Evolutionary conservation across 2,888 invertebrate genomes (phyloP), one percentile per base, ranked within the genome.

Genomic region (Lasioglossum villosulum): DNA sequence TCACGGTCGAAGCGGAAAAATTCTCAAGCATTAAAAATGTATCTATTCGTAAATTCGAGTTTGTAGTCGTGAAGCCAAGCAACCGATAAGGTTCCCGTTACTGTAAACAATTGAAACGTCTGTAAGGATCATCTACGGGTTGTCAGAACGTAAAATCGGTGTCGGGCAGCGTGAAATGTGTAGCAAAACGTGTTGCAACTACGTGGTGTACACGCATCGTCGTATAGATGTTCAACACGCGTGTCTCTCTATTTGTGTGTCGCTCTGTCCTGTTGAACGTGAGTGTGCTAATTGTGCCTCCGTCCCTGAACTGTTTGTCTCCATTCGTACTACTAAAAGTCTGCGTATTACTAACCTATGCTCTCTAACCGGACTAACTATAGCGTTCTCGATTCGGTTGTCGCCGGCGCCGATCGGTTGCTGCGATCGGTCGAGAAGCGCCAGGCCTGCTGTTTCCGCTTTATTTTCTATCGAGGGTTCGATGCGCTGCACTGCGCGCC

Each of bases 201-300:
- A n/a, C 52, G 6, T 3, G 10, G 8, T 37, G 75, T 52, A 77
- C 73, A 68, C 68, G 74, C 74, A 75, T 63, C 73, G 73, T 84
- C 75, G 73, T 86, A 89, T 83, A 82, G n/a, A 78, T 34, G 88
- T 91, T 52, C 1, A 52, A 84, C 14, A 78, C 87, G 79, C 88
- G 89, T 91, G 81, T 89, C 89, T 92, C 88, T 90, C 76, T 88
- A 90, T 88, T 19, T 66, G 83, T 88, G 87, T 86, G 84, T 86
- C 84, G 86, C 86, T 88, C 90, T 93, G 89, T 92, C 91, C 92
- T 93, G 90, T 92, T 82, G 90, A 93, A 94, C 90, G 92, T 95
- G 92, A 92, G 94, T 95, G 95, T 94, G 94, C 94, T 94, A 89
- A 93, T 92, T 94, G 94, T 95, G 94, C 93, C 95, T 94, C 94